A percentile compares a stretch with the other conserved stretches of the same genome.
Conservation (phyloP, 2,797 vertebrate genomes). For the Anabas testudineus region DNA sequence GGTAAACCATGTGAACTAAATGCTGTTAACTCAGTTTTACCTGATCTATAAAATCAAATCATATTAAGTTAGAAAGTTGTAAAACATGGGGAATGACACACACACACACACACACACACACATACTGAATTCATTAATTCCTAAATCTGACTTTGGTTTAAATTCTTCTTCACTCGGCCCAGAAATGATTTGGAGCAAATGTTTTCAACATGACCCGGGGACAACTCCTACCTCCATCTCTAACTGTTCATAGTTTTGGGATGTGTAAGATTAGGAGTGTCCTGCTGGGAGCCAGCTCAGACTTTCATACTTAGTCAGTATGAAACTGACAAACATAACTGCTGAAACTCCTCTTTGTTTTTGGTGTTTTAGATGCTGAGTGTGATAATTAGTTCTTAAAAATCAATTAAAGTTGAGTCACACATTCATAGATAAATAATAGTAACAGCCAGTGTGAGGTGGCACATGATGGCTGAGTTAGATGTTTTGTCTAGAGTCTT, state of each 20-base stretch:
- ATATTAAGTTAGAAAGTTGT: too few relatives aligned
- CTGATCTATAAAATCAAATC: too few relatives aligned
- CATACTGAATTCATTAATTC: too few relatives aligned
- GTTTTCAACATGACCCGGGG: not conserved
- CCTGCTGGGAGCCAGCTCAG: not conserved
- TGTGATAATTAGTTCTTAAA: not conserved
- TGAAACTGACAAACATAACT: slow-evolving; percentile 30
- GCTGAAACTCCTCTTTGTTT: not conserved
- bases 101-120: too few relatives aligned
- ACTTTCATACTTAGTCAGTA: slow-evolving; percentile 25
- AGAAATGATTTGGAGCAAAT: not conserved
- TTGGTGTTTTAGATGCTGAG: not conserved
- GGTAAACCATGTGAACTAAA: too few relatives aligned
- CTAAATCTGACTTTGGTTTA: too few relatives aligned
- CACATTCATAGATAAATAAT: not conserved
- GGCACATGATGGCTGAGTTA: not conserved
- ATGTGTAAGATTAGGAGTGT: not conserved
- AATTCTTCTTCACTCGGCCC: too few relatives aligned
- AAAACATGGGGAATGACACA: too few relatives aligned
- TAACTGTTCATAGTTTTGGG: not conserved
- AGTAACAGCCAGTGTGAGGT: not conserved
- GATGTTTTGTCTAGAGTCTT: too few relatives aligned
- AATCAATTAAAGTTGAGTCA: too few relatives aligned
- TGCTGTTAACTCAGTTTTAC: too few relatives aligned
- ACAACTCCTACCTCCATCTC: not conserved